Evolutionary conservation across 2,888 invertebrate genomes (phyloP).

Genomic region (Imbricaverruca yamaguchii): DNA sequence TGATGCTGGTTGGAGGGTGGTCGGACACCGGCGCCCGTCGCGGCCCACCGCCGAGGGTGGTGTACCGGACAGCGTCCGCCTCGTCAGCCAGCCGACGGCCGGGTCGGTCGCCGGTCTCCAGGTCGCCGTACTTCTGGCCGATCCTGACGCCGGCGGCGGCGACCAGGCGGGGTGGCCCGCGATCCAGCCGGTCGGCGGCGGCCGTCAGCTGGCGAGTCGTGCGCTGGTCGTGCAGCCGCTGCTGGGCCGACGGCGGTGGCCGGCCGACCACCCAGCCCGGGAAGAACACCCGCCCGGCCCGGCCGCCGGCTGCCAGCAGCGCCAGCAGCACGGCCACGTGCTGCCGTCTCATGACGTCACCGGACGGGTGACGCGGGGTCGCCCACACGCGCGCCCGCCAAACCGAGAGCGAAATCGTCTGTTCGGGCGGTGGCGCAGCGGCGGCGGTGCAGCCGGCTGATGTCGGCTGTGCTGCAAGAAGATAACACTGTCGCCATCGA

Average conservation of each 20-base stretch:
- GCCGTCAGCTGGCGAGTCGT: background rate
- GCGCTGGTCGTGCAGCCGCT: background rate
- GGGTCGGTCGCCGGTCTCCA: background rate
- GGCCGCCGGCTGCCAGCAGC: too few species aligned
- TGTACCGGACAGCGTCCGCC: too few species aligned
- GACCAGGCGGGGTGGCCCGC: background rate
- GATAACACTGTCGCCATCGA: too few species aligned
- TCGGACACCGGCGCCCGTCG: background rate
- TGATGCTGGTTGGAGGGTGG: too few species aligned
- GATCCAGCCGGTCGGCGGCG: background rate
- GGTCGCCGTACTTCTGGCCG: slow-evolving; percentile 12
- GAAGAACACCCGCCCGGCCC: background rate
- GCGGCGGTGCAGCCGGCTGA: background rate
- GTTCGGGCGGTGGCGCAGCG: too few species aligned
- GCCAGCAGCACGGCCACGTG: too few species aligned
- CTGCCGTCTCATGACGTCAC: too few species aligned
- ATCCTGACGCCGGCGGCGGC: background rate
- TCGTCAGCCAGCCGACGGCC: background rate
- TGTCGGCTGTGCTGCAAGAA: background rate
- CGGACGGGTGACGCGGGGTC: too few species aligned
- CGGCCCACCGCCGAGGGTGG: background rate
- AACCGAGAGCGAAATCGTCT: too few species aligned
- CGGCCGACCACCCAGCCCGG: background rate
- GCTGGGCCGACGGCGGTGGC: background rate
- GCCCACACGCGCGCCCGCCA: too few species aligned